Evolutionary conservation across 1,140 invertebrate genomes (phyloP), one percentile per base, ranked within the genome.

Genomic region (Drosophila seguyi): DNA sequence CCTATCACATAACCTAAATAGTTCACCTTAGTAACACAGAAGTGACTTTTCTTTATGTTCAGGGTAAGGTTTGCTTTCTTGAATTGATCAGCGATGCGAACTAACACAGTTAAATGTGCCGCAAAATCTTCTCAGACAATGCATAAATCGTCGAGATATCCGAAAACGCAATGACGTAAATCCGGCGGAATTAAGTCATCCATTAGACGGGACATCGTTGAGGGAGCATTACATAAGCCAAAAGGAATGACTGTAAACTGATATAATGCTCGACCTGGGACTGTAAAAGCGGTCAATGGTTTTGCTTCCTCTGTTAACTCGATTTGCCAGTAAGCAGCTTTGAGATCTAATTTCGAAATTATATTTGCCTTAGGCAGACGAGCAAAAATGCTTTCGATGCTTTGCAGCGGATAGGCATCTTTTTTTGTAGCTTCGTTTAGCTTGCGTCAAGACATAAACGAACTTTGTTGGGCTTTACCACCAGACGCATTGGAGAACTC

Each of bases 1-100:
- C 45, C 45, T 5, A 48, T 48, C 20, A 48, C 22, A 27, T 48
- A 48, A 10, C 45, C 45, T 48, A 48, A 6, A 25, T 48, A 48
- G 25, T 48, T 48, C 14, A 48, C 45, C 22, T 48, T 48, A 6
- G 45, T 48, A 16, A 48, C 45, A 2, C 45, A 48, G 8, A 48
- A 31, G n/a, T 52, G 18, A 20, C 48, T 52, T 18, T 52, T 52
- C 5, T 18, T 31, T 7, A 52, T 29, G 6, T 52, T 31, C 18
- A 52, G 16, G 5, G 27, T 52, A 4, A 52, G 48, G 11, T 52
- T 34, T 7, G 48, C 48, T 13, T 52, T 52, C 13, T 18, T 29
- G 13, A 52, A 52, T 18, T 52, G 48, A 14, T 52, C 27, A 8
- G 48, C 27, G 3, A 52, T 52, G 6, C 48, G 27, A 6, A 52